phyloP scores from a whole-genome alignment of 2,113 vertebrate species.

The Haplochromis burtoni region DNA sequence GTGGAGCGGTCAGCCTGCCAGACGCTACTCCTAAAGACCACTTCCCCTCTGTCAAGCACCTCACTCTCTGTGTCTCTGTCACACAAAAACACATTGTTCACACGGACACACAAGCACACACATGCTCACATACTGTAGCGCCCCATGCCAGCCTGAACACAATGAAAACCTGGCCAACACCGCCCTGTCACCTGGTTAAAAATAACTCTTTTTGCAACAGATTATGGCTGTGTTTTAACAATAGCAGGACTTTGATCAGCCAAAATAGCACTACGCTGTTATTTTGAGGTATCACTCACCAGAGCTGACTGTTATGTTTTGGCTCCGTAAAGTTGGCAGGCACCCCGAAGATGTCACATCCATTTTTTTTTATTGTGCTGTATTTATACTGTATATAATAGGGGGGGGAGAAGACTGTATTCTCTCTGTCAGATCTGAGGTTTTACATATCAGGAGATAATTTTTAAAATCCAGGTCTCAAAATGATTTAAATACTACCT shows the following conservation, averaged over 20 bases:
- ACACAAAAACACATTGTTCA: not conserved
- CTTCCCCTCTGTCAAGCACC: slow-evolving; percentile 60
- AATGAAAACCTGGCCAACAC: slow-evolving; percentile 47
- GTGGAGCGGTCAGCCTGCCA: slow-evolving; percentile 48
- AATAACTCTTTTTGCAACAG: slow-evolving; percentile 38
- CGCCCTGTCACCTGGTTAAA: slow-evolving; percentile 53
- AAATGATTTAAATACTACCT: not conserved
- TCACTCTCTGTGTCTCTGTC: not conserved
- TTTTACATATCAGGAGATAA: not conserved
- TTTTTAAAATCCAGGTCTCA: not conserved
- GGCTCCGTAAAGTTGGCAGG: not conserved
- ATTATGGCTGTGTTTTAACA: slow-evolving; percentile 42
- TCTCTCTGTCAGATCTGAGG: not conserved
- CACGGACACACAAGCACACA: not conserved
- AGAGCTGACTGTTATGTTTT: not conserved
- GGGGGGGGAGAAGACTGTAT: rapidly evolving
- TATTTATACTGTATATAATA: not conserved
- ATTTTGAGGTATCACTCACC: not conserved
- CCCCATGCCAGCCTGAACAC: slow-evolving; percentile 50
- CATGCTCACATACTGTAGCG: not conserved
- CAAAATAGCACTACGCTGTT: slow-evolving; percentile 9
- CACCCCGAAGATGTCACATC: not conserved
- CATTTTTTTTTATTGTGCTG: not conserved
- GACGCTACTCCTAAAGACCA: slow-evolving; percentile 56
- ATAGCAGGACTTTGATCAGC: slow-evolving; percentile 48